Conservation (phyloP, 2,797 vertebrate species). For the Gymnothorax reevesii region DNA sequence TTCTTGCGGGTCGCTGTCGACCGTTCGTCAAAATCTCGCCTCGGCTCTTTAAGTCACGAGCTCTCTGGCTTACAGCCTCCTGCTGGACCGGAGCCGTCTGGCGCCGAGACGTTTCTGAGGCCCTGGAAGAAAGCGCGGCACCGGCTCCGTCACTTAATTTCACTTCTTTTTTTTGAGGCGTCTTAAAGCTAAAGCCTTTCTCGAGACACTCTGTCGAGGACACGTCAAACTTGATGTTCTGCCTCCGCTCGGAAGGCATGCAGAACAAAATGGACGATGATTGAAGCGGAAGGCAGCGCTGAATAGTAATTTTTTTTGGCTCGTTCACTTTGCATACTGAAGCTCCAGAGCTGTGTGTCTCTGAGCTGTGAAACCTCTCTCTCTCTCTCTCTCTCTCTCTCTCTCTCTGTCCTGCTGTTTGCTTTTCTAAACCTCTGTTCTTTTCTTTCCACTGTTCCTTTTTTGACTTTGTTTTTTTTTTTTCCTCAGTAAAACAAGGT, state of each 20-base stretch:
- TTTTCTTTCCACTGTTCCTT: slow-evolving; percentile 31
- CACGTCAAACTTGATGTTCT: slow-evolving; percentile 24
- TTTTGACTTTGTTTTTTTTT: no score
- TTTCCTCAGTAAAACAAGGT: no score
- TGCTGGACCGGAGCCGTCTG: neutral
- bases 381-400: slow-evolving; percentile 38
- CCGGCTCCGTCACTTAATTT: slow-evolving; percentile 5
- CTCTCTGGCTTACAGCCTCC: neutral
- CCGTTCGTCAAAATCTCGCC: neutral
- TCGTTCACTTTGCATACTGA: neutral
- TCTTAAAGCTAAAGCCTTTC: neutral
- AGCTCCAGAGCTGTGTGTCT: neutral
- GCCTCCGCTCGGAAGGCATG: slow-evolving; percentile 2
- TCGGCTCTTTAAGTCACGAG: neutral
- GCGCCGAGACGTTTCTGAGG: neutral
- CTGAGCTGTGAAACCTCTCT: neutral
- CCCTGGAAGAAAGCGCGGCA: neutral
- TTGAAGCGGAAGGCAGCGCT: neutral
- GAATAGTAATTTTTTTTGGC: neutral
- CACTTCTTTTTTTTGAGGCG: slow-evolving; percentile 37
- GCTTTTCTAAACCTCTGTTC: slow-evolving; percentile 43
- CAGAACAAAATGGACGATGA: slow-evolving; percentile 14
- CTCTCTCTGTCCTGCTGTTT: slow-evolving; percentile 39
- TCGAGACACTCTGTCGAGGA: neutral
- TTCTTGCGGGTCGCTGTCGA: no score